Conservation (phyloP, 2,797 vertebrate species). For the Megaceryle alcyon region DNA sequence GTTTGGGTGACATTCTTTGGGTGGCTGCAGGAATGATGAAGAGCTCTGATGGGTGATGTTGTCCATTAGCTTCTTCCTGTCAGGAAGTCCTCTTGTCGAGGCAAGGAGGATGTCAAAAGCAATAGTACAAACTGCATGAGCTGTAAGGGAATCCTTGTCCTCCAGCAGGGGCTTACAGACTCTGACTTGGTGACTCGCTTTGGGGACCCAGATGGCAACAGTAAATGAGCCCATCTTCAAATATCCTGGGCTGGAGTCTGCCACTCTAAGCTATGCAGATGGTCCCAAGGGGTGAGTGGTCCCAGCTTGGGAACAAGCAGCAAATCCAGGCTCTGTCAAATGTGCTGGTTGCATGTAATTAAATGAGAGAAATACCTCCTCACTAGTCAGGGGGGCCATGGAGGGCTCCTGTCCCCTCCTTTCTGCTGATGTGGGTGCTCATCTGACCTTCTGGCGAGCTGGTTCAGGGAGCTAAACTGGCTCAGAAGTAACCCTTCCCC, state of each 20-base stretch:
- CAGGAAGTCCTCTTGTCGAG: not conserved
- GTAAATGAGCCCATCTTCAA: not conserved
- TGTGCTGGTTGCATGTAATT: not conserved
- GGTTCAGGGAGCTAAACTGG: constrained; percentile 37
- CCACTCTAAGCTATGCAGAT: not conserved
- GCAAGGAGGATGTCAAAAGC: not conserved
- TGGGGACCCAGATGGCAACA: not conserved
- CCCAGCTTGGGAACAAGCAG: not conserved
- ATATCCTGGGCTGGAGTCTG: not conserved
- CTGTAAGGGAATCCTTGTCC: not conserved
- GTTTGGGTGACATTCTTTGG: not conserved
- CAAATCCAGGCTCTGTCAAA: not conserved
- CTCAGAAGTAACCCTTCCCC: not conserved
- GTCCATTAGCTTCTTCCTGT: constrained; percentile 8
- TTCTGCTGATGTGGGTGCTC: not conserved
- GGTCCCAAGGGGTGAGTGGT: not conserved
- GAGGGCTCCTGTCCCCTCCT: not conserved
- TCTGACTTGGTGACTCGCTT: not conserved
- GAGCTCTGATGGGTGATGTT: not conserved
- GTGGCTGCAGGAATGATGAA: constrained; percentile 1
- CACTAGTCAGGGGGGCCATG: not conserved
- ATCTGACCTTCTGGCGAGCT: not conserved
- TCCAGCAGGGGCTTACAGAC: not conserved
- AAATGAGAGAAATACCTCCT: not conserved
- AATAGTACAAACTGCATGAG: not conserved